Evolutionary conservation across 2,113 vertebrate species (phyloP).

Genomic region (Sebastes schlegelii): DNA sequence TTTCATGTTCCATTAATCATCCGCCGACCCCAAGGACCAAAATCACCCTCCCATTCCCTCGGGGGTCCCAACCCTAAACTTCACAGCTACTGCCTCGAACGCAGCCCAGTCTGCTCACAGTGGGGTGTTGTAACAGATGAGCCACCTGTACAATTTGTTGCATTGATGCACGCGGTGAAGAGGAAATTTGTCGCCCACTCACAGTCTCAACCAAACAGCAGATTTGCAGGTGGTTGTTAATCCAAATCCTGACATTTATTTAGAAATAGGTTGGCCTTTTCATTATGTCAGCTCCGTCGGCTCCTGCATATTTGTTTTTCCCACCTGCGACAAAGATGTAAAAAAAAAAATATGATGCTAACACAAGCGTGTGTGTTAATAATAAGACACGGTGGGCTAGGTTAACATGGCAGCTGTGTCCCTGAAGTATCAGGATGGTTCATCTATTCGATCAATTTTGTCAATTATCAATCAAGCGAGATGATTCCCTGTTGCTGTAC

Average conservation of each 20-base stretch:
- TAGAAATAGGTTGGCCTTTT: constrained; percentile 24
- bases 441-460: constrained; percentile 24
- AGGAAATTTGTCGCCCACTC: constrained; percentile 8
- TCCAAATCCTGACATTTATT: constrained; percentile 38
- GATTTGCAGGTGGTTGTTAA: constrained; percentile 15
- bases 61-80: constrained; percentile 5
- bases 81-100: constrained; percentile 12
- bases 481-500: constrained; percentile 23
- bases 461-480: constrained; percentile 42
- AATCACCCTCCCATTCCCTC: neutral
- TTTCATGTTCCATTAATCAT: constrained; percentile 55
- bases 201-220: constrained; percentile 14
- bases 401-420: constrained; percentile 16
- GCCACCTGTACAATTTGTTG: constrained; percentile 20
- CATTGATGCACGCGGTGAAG: neutral
- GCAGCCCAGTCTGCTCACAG: constrained; percentile 10
- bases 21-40: constrained; percentile 7
- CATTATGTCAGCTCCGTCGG: constrained; percentile 12
- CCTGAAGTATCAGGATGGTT: constrained; percentile 4
- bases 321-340: constrained; percentile 3
- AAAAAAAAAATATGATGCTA: constrained; percentile 3
- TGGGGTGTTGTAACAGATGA: constrained; percentile 11
- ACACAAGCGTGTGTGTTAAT: neutral
- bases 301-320: constrained; percentile 9
- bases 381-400: neutral